Base-by-base conservation (phyloP, 2,113 vertebrate species). In the Scartelaos histophorus region DNA sequence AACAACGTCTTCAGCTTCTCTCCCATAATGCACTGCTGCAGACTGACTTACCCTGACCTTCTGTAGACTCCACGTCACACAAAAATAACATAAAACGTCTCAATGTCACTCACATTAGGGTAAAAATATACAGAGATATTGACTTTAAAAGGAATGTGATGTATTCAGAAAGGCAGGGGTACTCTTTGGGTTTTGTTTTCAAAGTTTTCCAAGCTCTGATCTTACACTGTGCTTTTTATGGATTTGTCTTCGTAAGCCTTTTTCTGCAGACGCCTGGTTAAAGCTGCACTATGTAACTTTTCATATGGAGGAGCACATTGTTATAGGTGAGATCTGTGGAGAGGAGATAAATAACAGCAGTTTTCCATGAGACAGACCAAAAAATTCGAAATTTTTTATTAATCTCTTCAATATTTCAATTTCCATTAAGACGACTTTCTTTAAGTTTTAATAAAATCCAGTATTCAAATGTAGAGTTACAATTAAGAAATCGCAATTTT, bases 41-140 rank as follows among this genome's bases (percentile, higher is more conserved):
- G 35, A n/a, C 29, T n/a, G 61, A n/a, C 61, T 38, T 64, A 64
- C 61, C 61, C 61, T 43, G 61, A 64, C 61, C 29, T 38, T 16
- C 17, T 6, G 16, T 17, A 35, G 7, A 35, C 60, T 15, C 25
- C 7, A 29, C 19, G 0, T 64, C 61, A 34, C 17, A 64, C 29
- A 64, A 38, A 35, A 34, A 64, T 35, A 64, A 64, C 61, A 38
- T 19, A 12, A 35, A 38, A 64, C 61, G 2, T 35, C 34, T 58
- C 56, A 25, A 64, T 29, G 29, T 35, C 29, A 38, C 13, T 61
- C 58, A 61, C 10, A 29, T 61, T 34, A 17, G 58, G 58, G 25
- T 34, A 61, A 61, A 61, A 34, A 61, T 34, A 60, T 60, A 17
- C 60, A 11, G 16, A 9, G 17, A 11, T n/a, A 5, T 62, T 64